A percentile compares a stretch with the other conserved stretches of the same genome.
phyloP scores from a whole-genome alignment of 2,113 vertebrate genomes.

The Osmerus eperlanus region DNA sequence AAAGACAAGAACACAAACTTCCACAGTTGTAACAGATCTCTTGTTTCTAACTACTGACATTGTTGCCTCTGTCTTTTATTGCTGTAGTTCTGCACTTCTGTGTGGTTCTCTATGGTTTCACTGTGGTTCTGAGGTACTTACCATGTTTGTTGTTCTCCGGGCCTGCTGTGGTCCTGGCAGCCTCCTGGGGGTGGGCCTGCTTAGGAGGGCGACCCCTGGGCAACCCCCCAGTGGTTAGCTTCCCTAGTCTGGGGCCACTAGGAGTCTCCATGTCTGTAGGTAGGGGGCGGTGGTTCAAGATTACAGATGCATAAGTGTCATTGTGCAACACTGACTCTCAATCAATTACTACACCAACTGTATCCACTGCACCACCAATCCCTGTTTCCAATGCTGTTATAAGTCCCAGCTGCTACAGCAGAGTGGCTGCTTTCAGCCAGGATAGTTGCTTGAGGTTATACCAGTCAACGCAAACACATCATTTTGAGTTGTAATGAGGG shows the following conservation, averaged over 20 bases:
- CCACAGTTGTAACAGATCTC: background rate
- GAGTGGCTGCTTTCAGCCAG: background rate
- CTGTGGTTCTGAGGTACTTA: slow-evolving; percentile 61
- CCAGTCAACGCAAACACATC: slow-evolving; percentile 45
- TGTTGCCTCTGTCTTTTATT: background rate
- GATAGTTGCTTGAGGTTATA: slow-evolving; percentile 41
- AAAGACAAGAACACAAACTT: background rate
- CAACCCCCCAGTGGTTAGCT: slow-evolving; percentile 74
- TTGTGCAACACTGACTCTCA: slow-evolving; percentile 24
- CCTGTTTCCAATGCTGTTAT: too few species aligned
- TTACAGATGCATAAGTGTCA: background rate
- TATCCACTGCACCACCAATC: slow-evolving; percentile 14
- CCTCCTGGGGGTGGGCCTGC: slow-evolving; percentile 72
- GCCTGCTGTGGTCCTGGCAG: slow-evolving; percentile 59
- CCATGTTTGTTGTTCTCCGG: slow-evolving; percentile 79
- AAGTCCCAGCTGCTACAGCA: too few species aligned
- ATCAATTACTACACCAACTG: slow-evolving; percentile 39
- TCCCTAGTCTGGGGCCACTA: slow-evolving; percentile 80
- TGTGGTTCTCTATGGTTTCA: background rate
- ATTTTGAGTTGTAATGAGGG: slow-evolving; percentile 55
- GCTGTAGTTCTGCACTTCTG: background rate
- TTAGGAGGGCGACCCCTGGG: slow-evolving; percentile 76
- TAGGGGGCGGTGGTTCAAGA: background rate
- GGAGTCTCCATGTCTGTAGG: slow-evolving; percentile 85
- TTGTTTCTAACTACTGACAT: background rate